Conservation (phyloP, 2,888 invertebrate genomes). For the Drymonia ruficornis region DNA sequence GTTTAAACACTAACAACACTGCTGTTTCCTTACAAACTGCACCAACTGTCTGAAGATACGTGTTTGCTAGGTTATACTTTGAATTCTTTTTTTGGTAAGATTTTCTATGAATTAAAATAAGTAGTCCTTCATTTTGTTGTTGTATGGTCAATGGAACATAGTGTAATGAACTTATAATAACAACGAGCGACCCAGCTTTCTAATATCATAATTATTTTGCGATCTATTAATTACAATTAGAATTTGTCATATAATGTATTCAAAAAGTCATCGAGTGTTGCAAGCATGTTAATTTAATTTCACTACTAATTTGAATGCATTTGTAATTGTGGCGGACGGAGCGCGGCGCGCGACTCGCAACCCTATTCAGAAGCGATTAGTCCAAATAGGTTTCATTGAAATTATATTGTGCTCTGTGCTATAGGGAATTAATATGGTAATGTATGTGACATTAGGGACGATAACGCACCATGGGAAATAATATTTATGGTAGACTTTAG, state of each 20-base stretch:
- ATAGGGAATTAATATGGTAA: conserved; percentile 4
- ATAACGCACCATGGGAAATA: neutral
- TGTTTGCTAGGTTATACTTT: neutral
- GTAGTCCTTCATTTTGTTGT: too few species aligned
- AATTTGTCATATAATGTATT: neutral
- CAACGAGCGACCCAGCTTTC: too few species aligned
- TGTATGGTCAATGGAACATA: too few species aligned
- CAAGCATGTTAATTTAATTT: conserved; percentile 13
- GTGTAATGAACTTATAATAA: too few species aligned
- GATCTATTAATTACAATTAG: too few species aligned
- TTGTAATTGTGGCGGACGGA: conserved; percentile 8
- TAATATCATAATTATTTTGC: too few species aligned
- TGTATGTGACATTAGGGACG: conserved; percentile 3
- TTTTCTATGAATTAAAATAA: too few species aligned
- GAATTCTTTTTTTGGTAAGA: neutral
- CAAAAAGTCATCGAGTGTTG: conserved; percentile 19
- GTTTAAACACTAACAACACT: conserved; percentile 49
- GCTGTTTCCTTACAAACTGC: conserved; percentile 30
- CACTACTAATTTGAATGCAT: conserved; percentile 24
- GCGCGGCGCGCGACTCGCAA: conserved; percentile 2
- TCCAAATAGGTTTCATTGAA: conserved; percentile 30
- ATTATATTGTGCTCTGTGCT: conserved; percentile 20
- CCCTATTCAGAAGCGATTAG: conserved; percentile 19
- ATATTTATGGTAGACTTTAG: neutral
- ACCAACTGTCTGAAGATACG: conserved; percentile 1